phyloP scores from a whole-genome alignment of 2,888 invertebrate genomes.

The Ypsolopha sequella region DNA sequence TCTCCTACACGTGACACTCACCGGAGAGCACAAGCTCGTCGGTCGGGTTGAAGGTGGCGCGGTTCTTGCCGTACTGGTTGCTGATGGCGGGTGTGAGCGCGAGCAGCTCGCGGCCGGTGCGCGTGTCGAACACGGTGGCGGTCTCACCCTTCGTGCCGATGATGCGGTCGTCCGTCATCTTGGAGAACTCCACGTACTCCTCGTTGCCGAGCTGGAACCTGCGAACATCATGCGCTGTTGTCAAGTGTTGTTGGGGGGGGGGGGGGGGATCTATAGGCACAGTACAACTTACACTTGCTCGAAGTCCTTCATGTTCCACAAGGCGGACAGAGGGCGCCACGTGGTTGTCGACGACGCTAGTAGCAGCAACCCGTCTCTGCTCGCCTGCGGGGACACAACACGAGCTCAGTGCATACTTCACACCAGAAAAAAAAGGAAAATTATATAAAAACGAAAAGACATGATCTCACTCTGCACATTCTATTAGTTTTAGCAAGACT shows the following conservation, averaged over 20 bases:
- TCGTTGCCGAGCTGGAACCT: conserved; percentile 85
- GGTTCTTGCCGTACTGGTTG: conserved; percentile 94
- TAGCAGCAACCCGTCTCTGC: conserved; percentile 81
- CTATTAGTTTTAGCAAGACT: no score
- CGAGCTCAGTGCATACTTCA: conserved; percentile 13
- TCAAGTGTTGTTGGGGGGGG: no score
- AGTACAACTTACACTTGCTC: conserved; percentile 69
- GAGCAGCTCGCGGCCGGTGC: conserved; percentile 80
- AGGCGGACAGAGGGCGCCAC: conserved; percentile 84
- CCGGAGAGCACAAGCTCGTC: conserved; percentile 93
- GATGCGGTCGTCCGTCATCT: conserved; percentile 85
- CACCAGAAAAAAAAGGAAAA: no score
- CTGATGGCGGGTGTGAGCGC: conserved; percentile 85
- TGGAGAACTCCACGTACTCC: conserved; percentile 93
- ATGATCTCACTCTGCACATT: no score
- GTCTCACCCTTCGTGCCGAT: conserved; percentile 90
- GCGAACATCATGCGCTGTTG: no score
- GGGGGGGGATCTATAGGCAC: no score
- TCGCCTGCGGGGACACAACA: conserved; percentile 41
- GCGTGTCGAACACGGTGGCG: conserved; percentile 90
- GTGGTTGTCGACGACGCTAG: conserved; percentile 90
- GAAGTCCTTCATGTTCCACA: conserved; percentile 81
- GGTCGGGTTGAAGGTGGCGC: conserved; percentile 93
- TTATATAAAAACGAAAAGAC: no score
- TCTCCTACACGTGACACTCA: conserved; percentile 25